A percentile compares a stretch with the other conserved stretches of the same genome.
These are phyloP conservation scores for Rhinogobius similis DNA, from an alignment of 2,113 vertebrate genomes.

Conservation along the genomic window DNA sequence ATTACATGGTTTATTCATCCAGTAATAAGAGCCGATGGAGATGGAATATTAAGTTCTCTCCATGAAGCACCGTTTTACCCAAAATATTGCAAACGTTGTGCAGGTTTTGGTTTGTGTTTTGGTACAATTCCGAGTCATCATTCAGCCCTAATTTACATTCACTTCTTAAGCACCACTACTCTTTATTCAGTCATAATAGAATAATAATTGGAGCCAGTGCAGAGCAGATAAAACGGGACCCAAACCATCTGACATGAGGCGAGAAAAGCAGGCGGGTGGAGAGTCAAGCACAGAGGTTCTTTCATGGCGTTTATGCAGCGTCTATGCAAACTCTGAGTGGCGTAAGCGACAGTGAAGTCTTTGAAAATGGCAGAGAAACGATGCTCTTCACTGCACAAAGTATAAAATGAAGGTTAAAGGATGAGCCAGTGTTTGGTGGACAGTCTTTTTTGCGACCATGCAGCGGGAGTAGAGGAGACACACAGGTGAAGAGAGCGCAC, in stretches of 20 bases:
- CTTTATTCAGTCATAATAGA: constrained; percentile 8
- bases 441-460: constrained; percentile 43
- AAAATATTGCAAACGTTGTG: too few relatives aligned
- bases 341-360: constrained; percentile 48
- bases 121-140: not conserved
- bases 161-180: not conserved
- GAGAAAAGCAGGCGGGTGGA: constrained; percentile 67
- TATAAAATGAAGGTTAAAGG: constrained; percentile 50
- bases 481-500: constrained; percentile 27
- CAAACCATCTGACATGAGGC: constrained; percentile 37
- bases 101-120: not conserved
- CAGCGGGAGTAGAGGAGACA: constrained; percentile 39
- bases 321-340: constrained; percentile 26
- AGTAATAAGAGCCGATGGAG: too few relatives aligned
- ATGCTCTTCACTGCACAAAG: constrained; percentile 58
- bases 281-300: constrained; percentile 52
- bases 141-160: constrained; percentile 1
- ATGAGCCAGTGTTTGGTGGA: constrained; percentile 35
- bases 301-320: constrained; percentile 45
- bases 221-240: constrained; percentile 42
- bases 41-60: too few relatives aligned
- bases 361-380: constrained; percentile 37
- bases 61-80: too few relatives aligned
- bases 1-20: too few relatives aligned
- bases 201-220: constrained; percentile 32